Evolutionary conservation across 2,888 invertebrate genomes (phyloP).

Genomic region (Rhopalosiphum nymphaeae): DNA sequence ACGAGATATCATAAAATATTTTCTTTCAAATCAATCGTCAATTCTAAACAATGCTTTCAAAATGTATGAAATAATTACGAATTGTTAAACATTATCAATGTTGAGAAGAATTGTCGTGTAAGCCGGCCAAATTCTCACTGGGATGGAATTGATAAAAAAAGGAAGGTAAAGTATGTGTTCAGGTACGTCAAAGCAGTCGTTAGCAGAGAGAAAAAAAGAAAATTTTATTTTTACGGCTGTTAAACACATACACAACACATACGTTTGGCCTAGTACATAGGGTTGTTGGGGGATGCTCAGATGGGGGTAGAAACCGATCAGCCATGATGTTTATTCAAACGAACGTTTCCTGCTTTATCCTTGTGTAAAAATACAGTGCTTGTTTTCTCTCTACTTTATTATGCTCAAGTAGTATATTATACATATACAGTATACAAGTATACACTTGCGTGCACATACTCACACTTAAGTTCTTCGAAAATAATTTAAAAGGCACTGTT

Average conservation of each 20-base stretch:
- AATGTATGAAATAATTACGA: neutral
- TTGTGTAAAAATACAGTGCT: constrained; percentile 38
- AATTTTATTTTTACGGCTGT: constrained; percentile 56
- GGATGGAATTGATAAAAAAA: constrained; percentile 14
- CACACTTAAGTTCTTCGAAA: constrained; percentile 31
- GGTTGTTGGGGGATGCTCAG: neutral
- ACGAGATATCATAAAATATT: too few relatives aligned
- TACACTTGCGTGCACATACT: neutral
- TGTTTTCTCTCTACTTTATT: constrained; percentile 18
- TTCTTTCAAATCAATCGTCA: neutral
- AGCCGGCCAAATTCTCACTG: neutral
- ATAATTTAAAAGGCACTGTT: constrained; percentile 50
- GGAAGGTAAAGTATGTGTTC: neutral
- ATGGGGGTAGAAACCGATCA: constrained; percentile 43
- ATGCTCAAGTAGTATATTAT: neutral
- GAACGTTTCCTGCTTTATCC: constrained; percentile 45
- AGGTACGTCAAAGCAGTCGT: constrained; percentile 31
- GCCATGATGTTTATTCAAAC: constrained; percentile 65
- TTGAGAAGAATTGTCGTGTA: neutral
- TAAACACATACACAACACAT: constrained; percentile 40
- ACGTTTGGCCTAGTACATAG: neutral
- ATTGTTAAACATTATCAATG: neutral
- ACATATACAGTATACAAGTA: neutral
- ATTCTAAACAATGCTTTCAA: neutral
- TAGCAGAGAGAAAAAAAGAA: neutral